Base-by-base conservation (phyloP, 2,888 invertebrate genomes). In the Trichopoda pennipes region DNA sequence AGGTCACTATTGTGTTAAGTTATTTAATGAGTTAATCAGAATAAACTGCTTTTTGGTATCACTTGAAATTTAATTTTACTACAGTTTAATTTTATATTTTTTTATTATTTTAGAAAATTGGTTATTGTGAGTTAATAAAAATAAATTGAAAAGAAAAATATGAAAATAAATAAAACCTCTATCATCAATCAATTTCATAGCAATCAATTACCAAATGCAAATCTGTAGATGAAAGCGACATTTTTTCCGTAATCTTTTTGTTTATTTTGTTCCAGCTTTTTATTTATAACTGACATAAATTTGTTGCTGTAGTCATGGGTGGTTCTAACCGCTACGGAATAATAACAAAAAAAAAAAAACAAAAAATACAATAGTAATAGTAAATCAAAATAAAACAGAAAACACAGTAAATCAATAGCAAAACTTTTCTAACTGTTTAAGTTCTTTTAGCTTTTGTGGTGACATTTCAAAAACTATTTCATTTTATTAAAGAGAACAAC, bases 161-260 rank as follows among this genome's bases (percentile, higher is more conserved):
- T 32, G 21, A 6, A 38, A 55, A 44, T 10, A 42, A 44, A 21
- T 14, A 17, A 58, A 38, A 56, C 9, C 23, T 21, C 10, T 60
- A 60, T 74, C 81, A 81, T 81, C 77, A 73, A 81, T 81, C 81
- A 81, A 35, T 74, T 69, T 51, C 38, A 64, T 49, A 44, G 49
- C 77, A 68, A 60, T 70, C 53, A 66, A 66, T 56, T 70, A 68
- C 53, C 42, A 58, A 44, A 75, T 51, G 58, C 47, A 75, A 69
- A 53, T 73, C 61, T 81, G 72, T 55, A 73, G 53, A 49, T 81
- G 78, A 73, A 74, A 55, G n/a, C 21, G 16, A 51, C 0, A 6
- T 58, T 49, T 61, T 61, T 68, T n/a, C n/a, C n/a, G 14, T 38
- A 60, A 17, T n/a, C 42, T 44, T 73, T 58, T 56, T 3, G 60